Evolutionary conservation across 2,113 vertebrate species (phyloP), one percentile per base, ranked within the genome.

Genomic region (Colossoma macropomum): DNA sequence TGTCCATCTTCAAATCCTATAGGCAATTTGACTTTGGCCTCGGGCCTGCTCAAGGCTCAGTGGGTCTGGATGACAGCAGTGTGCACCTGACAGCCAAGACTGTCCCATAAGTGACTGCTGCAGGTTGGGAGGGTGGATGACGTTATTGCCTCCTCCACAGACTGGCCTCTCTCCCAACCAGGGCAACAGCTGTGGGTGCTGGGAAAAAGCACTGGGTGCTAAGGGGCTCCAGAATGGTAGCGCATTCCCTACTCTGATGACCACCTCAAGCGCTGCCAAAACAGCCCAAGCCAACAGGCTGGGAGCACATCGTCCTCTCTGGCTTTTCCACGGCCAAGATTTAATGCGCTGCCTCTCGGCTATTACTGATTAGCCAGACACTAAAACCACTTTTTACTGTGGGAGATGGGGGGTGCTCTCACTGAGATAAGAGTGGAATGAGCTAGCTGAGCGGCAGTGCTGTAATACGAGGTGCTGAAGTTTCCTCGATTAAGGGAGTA

Each of bases 351-450:
- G 48, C 81, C 78, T 83, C 48, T 85, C 13, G 38, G 50, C 68
- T 87, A 81, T 86, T 38, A 25, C 82, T 87, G 79, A 86, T 87
- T 89, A 91, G 89, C 90, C 88, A 86, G 86, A 89, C 82, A 72
- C 60, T 60, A 81, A 82, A 84, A 75, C 60, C 63, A 30, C 69
- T 60, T 80, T 77, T 78, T 78, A 3, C 87, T 32, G 84, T 87
- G 87, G 85, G 84, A 85, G 83, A 82, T 84, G 87, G 54, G 15
- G 48, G 25, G n/a, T 75, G 45, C 82, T 77, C 69, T 78, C 84
- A 56, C 77, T 86, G 75, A 76, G 87, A 89, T 91, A 90, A 90
- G 77, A 80, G 75, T 66, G 86, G 77, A 84, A 86, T 89, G 88
- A 81, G 84, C 56, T 50, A 62, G 86, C 59, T 80, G 79, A 84